Evolutionary conservation across 2,888 invertebrate species (phyloP).

Genomic region (Meloe dianella): DNA sequence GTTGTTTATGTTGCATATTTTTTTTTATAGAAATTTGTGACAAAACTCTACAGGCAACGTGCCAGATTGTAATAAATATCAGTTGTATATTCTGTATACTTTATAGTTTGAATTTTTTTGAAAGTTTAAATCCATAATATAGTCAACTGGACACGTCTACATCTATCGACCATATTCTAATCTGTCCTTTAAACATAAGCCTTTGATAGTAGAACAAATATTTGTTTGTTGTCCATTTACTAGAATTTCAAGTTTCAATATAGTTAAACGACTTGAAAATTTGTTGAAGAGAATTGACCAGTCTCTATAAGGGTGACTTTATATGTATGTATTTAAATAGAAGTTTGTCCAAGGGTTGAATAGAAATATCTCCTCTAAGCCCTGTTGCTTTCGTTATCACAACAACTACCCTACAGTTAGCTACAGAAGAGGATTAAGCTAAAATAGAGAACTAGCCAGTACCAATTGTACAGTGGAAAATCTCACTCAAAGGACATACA

Average conservation of each 20-base stretch:
- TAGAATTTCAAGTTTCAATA: not conserved
- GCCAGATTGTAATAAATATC: not conserved
- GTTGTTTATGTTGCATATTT: conserved; percentile 9
- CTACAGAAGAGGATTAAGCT: conserved; percentile 44
- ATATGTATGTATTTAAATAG: not conserved
- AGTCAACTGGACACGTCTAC: not conserved
- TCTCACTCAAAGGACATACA: not conserved
- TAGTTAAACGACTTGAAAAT: not conserved
- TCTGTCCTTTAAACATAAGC: not conserved
- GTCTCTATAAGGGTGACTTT: not conserved
- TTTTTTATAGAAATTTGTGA: not conserved
- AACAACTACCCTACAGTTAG: conserved; percentile 39
- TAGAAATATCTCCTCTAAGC: conserved; percentile 28
- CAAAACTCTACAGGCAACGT: not conserved
- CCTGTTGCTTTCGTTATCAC: conserved; percentile 44
- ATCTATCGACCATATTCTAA: not conserved
- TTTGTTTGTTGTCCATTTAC: not conserved
- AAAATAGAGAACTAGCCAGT: not conserved
- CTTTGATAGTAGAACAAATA: not conserved
- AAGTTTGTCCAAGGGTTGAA: conserved; percentile 26
- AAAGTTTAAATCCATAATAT: not conserved
- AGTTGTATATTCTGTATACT: not conserved
- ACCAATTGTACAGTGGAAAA: not conserved
- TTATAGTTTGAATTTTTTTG: not conserved
- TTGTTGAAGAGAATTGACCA: not conserved